These are phyloP conservation scores for Phyllotis vaccarum DNA, from an alignment of 2,797 vertebrate species.

Conservation along the genomic window DNA sequence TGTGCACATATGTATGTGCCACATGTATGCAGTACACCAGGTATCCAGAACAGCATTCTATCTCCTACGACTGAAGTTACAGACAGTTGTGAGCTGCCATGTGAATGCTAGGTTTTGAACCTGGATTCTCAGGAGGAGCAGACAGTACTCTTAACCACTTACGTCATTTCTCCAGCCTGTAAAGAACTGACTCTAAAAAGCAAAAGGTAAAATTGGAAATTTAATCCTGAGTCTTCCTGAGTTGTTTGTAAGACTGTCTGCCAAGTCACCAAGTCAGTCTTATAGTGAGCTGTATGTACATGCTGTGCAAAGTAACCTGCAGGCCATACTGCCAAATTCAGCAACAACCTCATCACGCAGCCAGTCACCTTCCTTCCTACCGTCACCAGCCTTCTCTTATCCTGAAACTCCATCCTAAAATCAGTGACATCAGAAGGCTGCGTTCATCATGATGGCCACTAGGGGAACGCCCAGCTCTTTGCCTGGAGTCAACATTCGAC, in stretches of 20 bases:
- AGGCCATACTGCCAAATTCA: neutral
- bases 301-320: accelerated
- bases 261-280: neutral
- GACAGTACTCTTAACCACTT: too few species aligned
- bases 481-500: accelerated
- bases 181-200: too few species aligned
- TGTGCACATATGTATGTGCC: too few species aligned
- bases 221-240: neutral
- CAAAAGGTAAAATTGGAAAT: neutral
- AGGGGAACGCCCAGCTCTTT: neutral
- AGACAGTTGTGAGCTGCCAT: too few species aligned
- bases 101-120: too few species aligned
- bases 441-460: accelerated
- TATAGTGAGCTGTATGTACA: accelerated
- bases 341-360: too few species aligned
- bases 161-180: too few species aligned
- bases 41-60: too few species aligned
- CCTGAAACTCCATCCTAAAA: neutral
- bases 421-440: accelerated
- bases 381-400: neutral
- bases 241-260: neutral
- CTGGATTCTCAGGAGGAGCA: too few species aligned
- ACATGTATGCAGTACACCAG: too few species aligned
- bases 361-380: accelerated
- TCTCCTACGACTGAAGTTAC: too few species aligned